Base-by-base conservation (phyloP, 2,888 invertebrate species). In the Caenorhabditis drosophilae region DNA sequence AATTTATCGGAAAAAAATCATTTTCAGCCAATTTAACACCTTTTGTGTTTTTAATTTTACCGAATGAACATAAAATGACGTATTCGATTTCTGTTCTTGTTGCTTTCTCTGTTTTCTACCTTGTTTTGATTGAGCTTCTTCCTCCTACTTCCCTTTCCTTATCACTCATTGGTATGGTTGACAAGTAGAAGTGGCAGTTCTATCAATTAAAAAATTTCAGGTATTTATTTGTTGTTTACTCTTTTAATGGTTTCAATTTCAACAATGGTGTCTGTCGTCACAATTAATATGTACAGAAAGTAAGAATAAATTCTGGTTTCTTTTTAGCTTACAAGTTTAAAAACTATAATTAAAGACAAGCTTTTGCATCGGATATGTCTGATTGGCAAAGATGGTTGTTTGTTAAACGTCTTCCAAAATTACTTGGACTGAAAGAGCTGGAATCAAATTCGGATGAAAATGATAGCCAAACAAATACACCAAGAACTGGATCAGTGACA, bases 61-160 rank as follows among this genome's bases (percentile, higher is more conserved):
- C 75, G 2, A 67, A 68, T 52, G 95, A 96, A 25, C 96, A 97
- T 85, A 97, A 97, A 86, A 94, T 97, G 67, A 94, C 95, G 0
- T 88, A 97, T 49, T 94, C 94, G 52, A 67, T 69, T 85, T 95
- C 94, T 57, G 95, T 96, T 86, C 89, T 96, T 82, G 93, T 96
- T 87, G 94, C 94, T 86, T 92, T 96, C 84, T 94, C 95, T 88
- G 95, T 96, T 89, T 96, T 96, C 89, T 96, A 96, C 87, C 88
- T 96, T 73, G 89, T 96, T 86, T 92, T 96, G 78, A 94, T 95
- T 78, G 95, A 96, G 87, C 94, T 96, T 84, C 95, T 96, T 84
- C 96, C 96, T 42, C 95, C 95, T 48, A 96, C 95, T 58, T 94
- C 94, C 26, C 87, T 96, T 83, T 95, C 95, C 9, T 47, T 96